Evolutionary conservation across 64 coral and sea anemone genomes (phyloP), one percentile per base, ranked within the genome.

Genomic region (Stichodactyla helianthus): DNA sequence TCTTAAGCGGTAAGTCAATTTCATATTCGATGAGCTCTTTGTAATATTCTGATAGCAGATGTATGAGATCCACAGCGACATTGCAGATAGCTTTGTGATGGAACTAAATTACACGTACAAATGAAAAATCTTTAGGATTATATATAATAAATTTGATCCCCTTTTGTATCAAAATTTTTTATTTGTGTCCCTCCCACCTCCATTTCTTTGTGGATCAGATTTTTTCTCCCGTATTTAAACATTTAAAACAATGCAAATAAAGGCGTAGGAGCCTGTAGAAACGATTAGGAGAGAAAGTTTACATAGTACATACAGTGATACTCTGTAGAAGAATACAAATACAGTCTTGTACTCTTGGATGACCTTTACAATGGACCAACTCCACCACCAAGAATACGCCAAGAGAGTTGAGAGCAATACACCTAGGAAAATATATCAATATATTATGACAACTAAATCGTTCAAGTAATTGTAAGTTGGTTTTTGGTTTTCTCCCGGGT

Each of bases 311-410:
- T 95, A 99, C 97, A 61, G 87, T 85, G 67, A 95, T 86, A n/a
- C 93, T 94, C 10, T 90, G 89, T 2, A 99, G 91, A 54, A 99
- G 86, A 56, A 99, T 88, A 71, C 93, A 95, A 50, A 94, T 92
- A 28, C 93, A 99, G 50, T 93, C 93, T 70, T 93, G 97, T 18
- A 99, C 67, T 84, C 92, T 89, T 10, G 87, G 86, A 61, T 99
- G 93, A 85, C 97, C 97, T 57, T 93, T 89, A 27, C 92, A 91
- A 63, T 99, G 93, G 35, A 92, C 89, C 50, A 99, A 82, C 91
- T 99, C 97, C 78, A 95, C 97, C 19, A 95, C 97, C 15, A 99
- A 77, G 71, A 99, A 99, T 44, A 99, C 85, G 55, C 97, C 97
- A 53, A 99, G 77, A 16, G 97, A 88, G 53, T 92, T 95, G 1